A percentile compares a stretch with the other conserved stretches of the same genome.
Conservation (phyloP, 2,888 invertebrate genomes). For the Drosophila atroscutellata region DNA sequence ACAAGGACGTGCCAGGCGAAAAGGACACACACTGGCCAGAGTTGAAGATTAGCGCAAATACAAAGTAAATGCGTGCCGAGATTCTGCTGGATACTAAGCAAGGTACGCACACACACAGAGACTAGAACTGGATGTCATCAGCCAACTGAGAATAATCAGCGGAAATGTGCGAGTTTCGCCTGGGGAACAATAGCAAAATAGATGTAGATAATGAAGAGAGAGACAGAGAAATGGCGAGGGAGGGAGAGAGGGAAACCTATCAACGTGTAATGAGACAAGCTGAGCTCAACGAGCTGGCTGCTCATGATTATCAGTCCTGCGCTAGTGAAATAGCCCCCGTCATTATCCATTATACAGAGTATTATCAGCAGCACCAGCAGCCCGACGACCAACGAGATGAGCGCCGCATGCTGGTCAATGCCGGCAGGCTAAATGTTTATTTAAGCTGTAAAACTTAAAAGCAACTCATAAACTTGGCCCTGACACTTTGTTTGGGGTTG, state of each 20-base stretch:
- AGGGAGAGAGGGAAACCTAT: slow-evolving; percentile 43
- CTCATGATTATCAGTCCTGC: slow-evolving; percentile 63
- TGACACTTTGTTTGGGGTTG: slow-evolving; percentile 27
- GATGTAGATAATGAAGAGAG: slow-evolving; percentile 31
- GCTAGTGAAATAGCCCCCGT: slow-evolving; percentile 16
- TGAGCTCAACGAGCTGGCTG: slow-evolving; percentile 56
- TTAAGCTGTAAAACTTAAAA: slow-evolving; percentile 70
- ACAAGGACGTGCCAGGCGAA: slow-evolving; percentile 35
- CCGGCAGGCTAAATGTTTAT: slow-evolving; percentile 58
- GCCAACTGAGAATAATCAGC: slow-evolving; percentile 41
- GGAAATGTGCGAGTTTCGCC: slow-evolving; percentile 68
- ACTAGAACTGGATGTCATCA: slow-evolving; percentile 52
- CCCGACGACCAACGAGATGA: background rate
- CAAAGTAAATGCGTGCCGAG: slow-evolving; percentile 18
- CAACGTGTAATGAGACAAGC: slow-evolving; percentile 75
- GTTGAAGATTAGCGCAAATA: slow-evolving; percentile 53
- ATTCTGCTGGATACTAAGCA: slow-evolving; percentile 7
- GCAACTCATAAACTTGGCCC: slow-evolving; percentile 67
- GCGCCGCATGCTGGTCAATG: slow-evolving; percentile 58
- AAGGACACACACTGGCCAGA: slow-evolving; percentile 7
- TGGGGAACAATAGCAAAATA: slow-evolving; percentile 62
- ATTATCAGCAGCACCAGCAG: slow-evolving; percentile 24
- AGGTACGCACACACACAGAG: slow-evolving; percentile 9
- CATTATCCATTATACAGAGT: slow-evolving; percentile 60
- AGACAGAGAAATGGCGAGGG: background rate